A percentile compares a stretch with the other conserved stretches of the same genome.
Evolutionary conservation across 2,888 invertebrate species (phyloP).

Genomic region (Cantharis lateralis): DNA sequence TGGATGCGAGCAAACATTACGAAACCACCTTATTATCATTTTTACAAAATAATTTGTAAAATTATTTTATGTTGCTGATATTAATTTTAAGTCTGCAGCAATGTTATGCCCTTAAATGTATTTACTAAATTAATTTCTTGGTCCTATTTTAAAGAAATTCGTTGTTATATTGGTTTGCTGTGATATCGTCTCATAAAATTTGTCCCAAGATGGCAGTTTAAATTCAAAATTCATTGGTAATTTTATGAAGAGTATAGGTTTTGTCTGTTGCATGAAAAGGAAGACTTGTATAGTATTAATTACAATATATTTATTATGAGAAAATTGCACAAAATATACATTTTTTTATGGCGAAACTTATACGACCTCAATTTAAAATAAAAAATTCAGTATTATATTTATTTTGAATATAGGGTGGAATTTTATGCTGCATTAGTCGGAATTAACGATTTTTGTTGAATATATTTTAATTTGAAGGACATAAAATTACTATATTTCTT

Average conservation of each 20-base stretch:
- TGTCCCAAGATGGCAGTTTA: neutral
- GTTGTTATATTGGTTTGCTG: neutral
- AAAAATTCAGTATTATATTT: neutral
- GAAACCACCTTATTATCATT: slow-evolving; percentile 93
- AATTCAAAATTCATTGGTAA: neutral
- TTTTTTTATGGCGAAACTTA: neutral
- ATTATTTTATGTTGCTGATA: neutral
- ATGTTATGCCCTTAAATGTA: neutral
- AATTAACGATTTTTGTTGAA: neutral
- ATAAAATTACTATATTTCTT: neutral
- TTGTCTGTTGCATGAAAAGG: neutral
- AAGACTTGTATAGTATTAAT: neutral
- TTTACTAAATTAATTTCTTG: neutral
- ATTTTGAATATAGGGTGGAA: neutral
- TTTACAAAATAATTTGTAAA: slow-evolving; percentile 78
- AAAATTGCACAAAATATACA: neutral
- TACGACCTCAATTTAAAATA: neutral
- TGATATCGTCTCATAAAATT: neutral
- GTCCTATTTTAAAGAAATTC: neutral
- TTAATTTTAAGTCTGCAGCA: slow-evolving; percentile 3
- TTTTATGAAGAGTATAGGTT: neutral
- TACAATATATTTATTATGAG: neutral
- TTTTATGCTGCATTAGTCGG: neutral
- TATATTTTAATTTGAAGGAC: neutral
- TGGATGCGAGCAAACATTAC: slow-evolving; percentile 95